Evolutionary conservation across 1,140 invertebrate genomes (phyloP).

Genomic region (Battus philenor): DNA sequence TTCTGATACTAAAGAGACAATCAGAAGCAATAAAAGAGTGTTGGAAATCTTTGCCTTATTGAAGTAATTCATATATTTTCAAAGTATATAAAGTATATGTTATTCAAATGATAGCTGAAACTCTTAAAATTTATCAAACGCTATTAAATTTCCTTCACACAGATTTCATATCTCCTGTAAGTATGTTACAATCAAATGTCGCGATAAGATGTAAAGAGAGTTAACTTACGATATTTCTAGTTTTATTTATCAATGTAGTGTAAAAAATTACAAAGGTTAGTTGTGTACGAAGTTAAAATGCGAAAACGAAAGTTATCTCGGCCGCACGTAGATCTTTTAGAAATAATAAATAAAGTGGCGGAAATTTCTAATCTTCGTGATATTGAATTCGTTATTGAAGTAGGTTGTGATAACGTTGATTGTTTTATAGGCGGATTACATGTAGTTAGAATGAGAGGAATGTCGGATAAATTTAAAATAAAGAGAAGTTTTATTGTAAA

Average conservation of each 20-base stretch:
- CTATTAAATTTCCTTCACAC: slow-evolving; percentile 4
- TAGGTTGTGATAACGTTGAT: slow-evolving; percentile 41
- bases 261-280: slow-evolving; percentile 12
- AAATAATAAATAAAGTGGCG: slow-evolving; percentile 41
- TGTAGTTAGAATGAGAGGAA: slow-evolving; percentile 38
- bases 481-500: slow-evolving; percentile 39
- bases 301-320: slow-evolving; percentile 42
- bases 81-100: too few relatives aligned
- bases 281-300: slow-evolving; percentile 26
- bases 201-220: neutral
- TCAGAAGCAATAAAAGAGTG: too few relatives aligned
- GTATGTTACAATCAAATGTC: too few relatives aligned
- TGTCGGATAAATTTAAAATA: slow-evolving; percentile 32
- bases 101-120: neutral
- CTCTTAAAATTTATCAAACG: slow-evolving; percentile 18
- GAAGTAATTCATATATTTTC: too few relatives aligned
- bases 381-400: slow-evolving; percentile 32
- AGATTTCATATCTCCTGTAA: slow-evolving; percentile 11
- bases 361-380: slow-evolving; percentile 32
- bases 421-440: slow-evolving; percentile 35
- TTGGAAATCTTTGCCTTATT: too few relatives aligned
- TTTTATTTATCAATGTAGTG: slow-evolving; percentile 5
- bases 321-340: slow-evolving; percentile 36
- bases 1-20: too few relatives aligned
- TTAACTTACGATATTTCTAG: neutral